Base-by-base conservation (phyloP, 2,113 vertebrate species). In the Carlito syrichta region DNA sequence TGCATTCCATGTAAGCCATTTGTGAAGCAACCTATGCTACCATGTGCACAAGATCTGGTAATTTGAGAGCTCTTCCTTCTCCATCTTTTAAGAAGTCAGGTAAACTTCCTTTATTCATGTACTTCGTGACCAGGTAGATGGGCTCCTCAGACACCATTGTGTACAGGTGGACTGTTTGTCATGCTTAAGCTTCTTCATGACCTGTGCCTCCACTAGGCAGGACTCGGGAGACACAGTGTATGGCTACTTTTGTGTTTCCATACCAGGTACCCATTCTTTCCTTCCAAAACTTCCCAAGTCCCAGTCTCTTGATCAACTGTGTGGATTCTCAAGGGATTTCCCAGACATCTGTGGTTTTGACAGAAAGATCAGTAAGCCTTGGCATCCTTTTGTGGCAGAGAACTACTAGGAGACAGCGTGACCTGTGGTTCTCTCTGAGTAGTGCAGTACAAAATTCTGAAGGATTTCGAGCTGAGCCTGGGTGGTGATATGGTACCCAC, bases 271-370 rank as follows among this genome's bases (percentile, higher is more conserved):
- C 99, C 99, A 99, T 99, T 99, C 99, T 99, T 98, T 99, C 99
- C 99, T 99, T 99, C 99, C 99, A 99, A 99, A 99, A 99, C 99
- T 99, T 99, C 99, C 99, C 99, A 98, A 99, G 99, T 98, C 99
- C 99, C 94, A 99, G 99, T 98, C 99, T 99, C 99, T 99, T 99
- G 99, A 99, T 99, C 98, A 99, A 99, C 98, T 99, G 99, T 98
- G 99, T 99, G 84, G 99, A 99, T 98, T 99, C 99, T 98, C 99
- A 99, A 95, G 99, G 99, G 98, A 99, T 99, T 99, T 99, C 99
- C 99, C 99, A 99, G 98, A 99, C 99, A 97, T 99, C 99, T 99
- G 99, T 99, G 99, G 99, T 99, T 99, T 99, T 99, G 99, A 99
- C 99, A 96, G 99, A 99, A 98, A 99, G 99, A 99, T 99, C 99